Percentiles rank a stretch among this genome's conserved stretches.
These are phyloP conservation scores for Petaurus breviceps DNA, from an alignment of 2,113 vertebrate species.

Conservation along the genomic window DNA sequence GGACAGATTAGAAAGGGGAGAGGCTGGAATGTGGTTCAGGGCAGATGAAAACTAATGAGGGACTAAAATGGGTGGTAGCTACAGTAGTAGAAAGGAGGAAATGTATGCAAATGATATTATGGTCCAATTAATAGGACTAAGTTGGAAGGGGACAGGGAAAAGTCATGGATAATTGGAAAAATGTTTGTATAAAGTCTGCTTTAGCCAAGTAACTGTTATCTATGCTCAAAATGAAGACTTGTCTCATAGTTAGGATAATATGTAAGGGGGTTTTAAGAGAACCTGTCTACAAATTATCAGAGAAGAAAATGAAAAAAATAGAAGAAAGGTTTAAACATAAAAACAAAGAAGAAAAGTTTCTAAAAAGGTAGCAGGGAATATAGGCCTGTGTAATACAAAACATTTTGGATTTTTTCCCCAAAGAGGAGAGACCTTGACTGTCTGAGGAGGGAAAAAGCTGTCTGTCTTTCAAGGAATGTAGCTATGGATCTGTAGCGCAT, in stretches of 20 bases:
- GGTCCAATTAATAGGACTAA: neutral
- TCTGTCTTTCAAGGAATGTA: neutral
- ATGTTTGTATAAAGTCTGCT: neutral
- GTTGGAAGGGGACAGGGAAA: neutral
- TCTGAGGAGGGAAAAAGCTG: neutral
- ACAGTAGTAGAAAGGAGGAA: neutral
- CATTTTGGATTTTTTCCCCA: neutral
- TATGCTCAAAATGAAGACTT: neutral
- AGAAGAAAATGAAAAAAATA: neutral
- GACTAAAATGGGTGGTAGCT: neutral
- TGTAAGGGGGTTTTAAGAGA: neutral
- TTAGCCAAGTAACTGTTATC: neutral
- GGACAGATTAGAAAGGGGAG: neutral
- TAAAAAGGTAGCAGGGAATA: neutral
- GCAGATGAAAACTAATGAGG: neutral
- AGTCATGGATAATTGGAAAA: neutral
- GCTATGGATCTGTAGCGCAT: neutral
- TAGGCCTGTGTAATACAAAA: neutral
- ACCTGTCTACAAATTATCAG: neutral
- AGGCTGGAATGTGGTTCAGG: neutral
- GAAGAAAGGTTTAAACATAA: neutral
- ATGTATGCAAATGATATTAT: neutral
- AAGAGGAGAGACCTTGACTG: neutral
- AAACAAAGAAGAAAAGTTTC: neutral
- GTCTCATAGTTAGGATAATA: neutral